A percentile compares a stretch with the other conserved stretches of the same genome.
Conservation (phyloP, 2,888 invertebrate species). For the Amorpha juglandis region DNA sequence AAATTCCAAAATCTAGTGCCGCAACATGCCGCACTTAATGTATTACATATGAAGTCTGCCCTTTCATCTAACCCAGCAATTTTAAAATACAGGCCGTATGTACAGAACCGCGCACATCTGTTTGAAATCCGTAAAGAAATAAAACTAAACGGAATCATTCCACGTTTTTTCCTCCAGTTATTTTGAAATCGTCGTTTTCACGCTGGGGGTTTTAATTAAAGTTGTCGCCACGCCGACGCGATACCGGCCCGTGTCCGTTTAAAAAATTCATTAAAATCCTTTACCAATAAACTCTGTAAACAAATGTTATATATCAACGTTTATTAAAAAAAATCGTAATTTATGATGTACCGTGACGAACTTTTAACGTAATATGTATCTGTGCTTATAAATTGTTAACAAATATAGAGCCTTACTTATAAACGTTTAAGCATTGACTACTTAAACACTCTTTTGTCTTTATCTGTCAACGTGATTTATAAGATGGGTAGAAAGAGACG, state of each 20-base stretch:
- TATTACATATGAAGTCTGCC: neutral
- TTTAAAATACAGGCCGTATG: slow-evolving; percentile 27
- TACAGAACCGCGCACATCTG: slow-evolving; percentile 40
- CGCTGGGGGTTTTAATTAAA: slow-evolving; percentile 72
- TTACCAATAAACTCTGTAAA: slow-evolving; percentile 55
- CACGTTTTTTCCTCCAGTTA: slow-evolving; percentile 55
- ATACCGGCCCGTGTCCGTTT: slow-evolving; percentile 56
- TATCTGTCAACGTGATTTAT: no score
- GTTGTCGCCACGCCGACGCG: slow-evolving; percentile 57
- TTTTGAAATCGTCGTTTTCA: slow-evolving; percentile 64
- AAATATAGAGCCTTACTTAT: neutral
- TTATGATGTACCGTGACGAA: slow-evolving; percentile 33
- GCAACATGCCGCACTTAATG: neutral
- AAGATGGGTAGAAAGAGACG: no score
- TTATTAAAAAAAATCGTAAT: slow-evolving; percentile 36
- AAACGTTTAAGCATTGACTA: no score
- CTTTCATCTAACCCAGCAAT: neutral
- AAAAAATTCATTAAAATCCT: slow-evolving; percentile 71
- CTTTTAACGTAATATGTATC: slow-evolving; percentile 26
- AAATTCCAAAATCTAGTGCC: neutral
- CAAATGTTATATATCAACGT: slow-evolving; percentile 50
- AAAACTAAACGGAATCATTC: slow-evolving; percentile 55
- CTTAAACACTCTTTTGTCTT: no score
- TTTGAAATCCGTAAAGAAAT: slow-evolving; percentile 42
- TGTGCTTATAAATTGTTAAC: no score